Percentiles rank a stretch among this genome's conserved stretches.
Conservation (phyloP, 1,140 invertebrate species). For the Halesus radiatus region DNA sequence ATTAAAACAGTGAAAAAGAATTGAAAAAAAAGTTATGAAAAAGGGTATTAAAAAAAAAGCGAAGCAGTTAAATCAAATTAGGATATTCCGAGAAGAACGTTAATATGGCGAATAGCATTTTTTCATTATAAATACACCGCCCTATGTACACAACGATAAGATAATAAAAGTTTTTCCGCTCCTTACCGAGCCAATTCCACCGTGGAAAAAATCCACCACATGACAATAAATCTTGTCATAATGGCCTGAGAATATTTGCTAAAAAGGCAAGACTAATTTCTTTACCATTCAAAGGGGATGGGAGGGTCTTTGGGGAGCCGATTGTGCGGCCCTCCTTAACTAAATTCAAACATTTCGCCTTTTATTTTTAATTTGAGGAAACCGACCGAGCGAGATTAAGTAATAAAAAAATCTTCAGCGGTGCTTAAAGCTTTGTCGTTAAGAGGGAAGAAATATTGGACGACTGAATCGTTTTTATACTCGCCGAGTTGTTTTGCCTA, state of each 20-base stretch:
- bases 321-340: slow-evolving; percentile 32
- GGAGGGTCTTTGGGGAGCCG: slow-evolving; percentile 13
- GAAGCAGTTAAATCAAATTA: neutral
- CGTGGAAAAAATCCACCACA: slow-evolving; percentile 20
- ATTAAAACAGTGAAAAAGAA: too few species aligned
- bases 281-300: slow-evolving; percentile 29
- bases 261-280: slow-evolving; percentile 57
- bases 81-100: neutral
- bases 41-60: too few species aligned
- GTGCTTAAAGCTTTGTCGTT: slow-evolving; percentile 49
- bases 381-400: slow-evolving; percentile 55
- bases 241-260: slow-evolving; percentile 54
- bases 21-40: too few species aligned
- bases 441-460: slow-evolving; percentile 34
- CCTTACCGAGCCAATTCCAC: slow-evolving; percentile 11
- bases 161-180: slow-evolving; percentile 37
- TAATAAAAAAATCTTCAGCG: slow-evolving; percentile 54
- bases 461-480: too few species aligned
- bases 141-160: slow-evolving; percentile 45
- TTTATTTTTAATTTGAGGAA: slow-evolving; percentile 57
- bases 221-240: slow-evolving; percentile 55
- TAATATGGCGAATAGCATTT: slow-evolving; percentile 7
- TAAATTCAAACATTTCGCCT: slow-evolving; percentile 54
- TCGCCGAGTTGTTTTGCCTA: too few species aligned
- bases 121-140: slow-evolving; percentile 32